These are phyloP conservation scores for Neodiprion pinetum DNA, from an alignment of 1,140 invertebrate genomes.

Conservation along the genomic window DNA sequence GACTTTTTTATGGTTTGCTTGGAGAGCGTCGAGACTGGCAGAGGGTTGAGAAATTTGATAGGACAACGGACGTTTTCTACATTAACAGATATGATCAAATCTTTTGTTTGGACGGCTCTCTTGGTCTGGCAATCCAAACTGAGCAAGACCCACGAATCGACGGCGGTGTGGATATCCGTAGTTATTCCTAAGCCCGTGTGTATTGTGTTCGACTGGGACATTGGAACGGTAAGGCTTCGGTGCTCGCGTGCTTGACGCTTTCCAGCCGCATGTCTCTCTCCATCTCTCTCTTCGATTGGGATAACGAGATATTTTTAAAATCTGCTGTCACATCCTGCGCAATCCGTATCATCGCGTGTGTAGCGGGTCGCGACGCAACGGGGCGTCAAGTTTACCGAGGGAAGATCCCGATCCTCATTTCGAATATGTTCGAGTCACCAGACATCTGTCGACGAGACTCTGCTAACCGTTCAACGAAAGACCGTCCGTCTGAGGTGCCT, in stretches of 20 bases:
- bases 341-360: neutral
- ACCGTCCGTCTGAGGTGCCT: too few species aligned
- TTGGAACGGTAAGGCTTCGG: neutral
- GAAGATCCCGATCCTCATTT: neutral
- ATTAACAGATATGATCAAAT: slow-evolving; percentile 20
- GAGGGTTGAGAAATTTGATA: slow-evolving; percentile 30
- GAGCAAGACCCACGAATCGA: neutral
- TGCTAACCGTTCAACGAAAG: neutral
- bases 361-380: neutral
- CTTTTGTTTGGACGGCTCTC: neutral
- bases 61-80: slow-evolving; percentile 24
- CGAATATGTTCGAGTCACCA: neutral
- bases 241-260: neutral
- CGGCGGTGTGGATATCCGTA: neutral
- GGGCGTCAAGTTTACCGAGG: neutral
- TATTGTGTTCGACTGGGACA: neutral
- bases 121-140: neutral
- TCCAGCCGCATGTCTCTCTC: too few species aligned
- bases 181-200: neutral
- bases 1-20: slow-evolving; percentile 19
- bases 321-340: too few species aligned
- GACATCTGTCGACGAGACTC: neutral
- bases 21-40: slow-evolving; percentile 11
- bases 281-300: too few species aligned
- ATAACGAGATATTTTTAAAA: too few species aligned